Evolutionary conservation across 2,797 vertebrate genomes (phyloP), one percentile per base, ranked within the genome.

Genomic region (Okamejei kenojei): DNA sequence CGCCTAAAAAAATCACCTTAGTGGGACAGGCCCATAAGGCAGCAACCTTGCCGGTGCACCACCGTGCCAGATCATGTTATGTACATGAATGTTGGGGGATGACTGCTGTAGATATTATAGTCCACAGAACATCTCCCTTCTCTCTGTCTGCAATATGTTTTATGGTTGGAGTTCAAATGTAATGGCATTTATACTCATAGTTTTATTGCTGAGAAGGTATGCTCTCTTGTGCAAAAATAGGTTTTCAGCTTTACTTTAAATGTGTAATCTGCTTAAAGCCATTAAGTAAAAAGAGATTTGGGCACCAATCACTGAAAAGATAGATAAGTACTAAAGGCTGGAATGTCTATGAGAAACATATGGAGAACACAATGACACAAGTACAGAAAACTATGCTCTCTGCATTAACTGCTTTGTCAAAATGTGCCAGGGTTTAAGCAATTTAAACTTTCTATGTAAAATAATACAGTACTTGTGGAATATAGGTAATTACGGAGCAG

Each of bases 271-370:
- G 61, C 29, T 73, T 73, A 45, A 65, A 11, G 68, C 19, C 88
- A 90, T 35, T 71, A 73, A 73, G 68, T 73, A 90, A 90, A 90
- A 90, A 71, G 32, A 32, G 35, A 73, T 11, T 73, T 45, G 68
- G 88, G 23, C 68, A 90, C 68, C 88, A 90, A 90, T 90, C 88
- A 90, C 88, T 45, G 73, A 90, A 90, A 73, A 45, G 88, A 88
- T 65, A 61, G 81, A 90, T 90, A 90, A 90, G 32, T 65, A 90
- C 65, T 45, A 90, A 73, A 90, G 32, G 96, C 96, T 93, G 95
- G 94, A 95, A 94, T 95, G 95, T 95, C 94, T 92, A 97, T 97
- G 95, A 96, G 95, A 97, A 97, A 95, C 96, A 96, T 95, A 96
- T 96, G 96, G 93, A 93, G 94, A 86, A 94, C 94, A 93, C 94